Evolutionary conservation across 2,113 vertebrate species (phyloP).

Genomic region (Phyllopteryx taeniolatus): DNA sequence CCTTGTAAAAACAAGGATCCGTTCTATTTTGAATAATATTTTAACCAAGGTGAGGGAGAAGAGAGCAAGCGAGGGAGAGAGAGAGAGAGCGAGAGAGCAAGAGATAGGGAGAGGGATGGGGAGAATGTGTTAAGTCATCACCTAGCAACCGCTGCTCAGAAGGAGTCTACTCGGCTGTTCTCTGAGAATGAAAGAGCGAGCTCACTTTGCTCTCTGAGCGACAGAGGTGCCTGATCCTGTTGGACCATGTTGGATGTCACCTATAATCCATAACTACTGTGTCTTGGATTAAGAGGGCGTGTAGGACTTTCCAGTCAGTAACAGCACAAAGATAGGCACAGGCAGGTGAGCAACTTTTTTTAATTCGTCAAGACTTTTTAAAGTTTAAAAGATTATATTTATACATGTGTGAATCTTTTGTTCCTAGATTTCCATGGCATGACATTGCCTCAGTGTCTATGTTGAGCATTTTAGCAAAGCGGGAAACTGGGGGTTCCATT

Average conservation of each 20-base stretch:
- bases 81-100: neutral
- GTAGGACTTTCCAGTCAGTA: conserved; percentile 23
- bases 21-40: neutral
- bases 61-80: neutral
- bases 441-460: neutral
- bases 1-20: neutral
- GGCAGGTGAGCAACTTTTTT: conserved; percentile 21
- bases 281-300: conserved; percentile 24
- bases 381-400: neutral
- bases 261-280: neutral
- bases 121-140: conserved; percentile 68
- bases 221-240: conserved; percentile 18
- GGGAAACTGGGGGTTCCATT: too few species aligned
- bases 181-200: conserved; percentile 18
- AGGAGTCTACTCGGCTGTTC: conserved; percentile 58
- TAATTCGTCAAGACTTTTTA: neutral
- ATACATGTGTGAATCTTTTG: neutral
- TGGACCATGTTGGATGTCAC: conserved; percentile 31
- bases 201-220: conserved; percentile 30
- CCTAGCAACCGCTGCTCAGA: conserved; percentile 76
- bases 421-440: neutral
- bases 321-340: conserved; percentile 6
- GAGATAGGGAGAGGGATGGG: conserved; percentile 6
- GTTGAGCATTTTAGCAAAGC: neutral
- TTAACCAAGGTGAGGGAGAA: too few species aligned